A percentile compares a stretch with the other conserved stretches of the same genome.
phyloP scores from a whole-genome alignment of 2,797 vertebrate species.

The Silurus lanzhouensis region DNA sequence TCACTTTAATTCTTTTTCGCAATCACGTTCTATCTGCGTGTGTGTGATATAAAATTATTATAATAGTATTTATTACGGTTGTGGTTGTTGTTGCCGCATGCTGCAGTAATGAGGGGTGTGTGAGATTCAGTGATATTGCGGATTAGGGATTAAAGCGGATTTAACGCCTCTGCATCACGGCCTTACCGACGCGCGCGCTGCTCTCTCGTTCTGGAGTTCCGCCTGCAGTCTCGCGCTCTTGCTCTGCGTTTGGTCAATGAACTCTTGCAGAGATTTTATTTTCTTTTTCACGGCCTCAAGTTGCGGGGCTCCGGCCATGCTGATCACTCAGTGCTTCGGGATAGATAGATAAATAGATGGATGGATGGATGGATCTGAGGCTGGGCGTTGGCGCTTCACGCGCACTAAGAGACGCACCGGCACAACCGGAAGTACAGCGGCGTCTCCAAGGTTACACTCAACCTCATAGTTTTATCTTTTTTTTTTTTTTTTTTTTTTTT shows the following conservation, averaged over 20 bases:
- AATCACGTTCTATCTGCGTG: no score
- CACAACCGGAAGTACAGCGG: constrained; percentile 5
- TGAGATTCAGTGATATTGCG: constrained; percentile 55
- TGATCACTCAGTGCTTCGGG: constrained; percentile 36
- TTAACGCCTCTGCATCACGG: constrained; percentile 48
- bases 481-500: no score
- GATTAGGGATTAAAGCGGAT: constrained; percentile 61
- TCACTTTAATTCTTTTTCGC: no score
- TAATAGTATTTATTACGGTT: neutral
- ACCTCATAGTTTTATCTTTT: no score
- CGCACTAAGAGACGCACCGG: neutral
- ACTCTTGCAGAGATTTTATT: constrained; percentile 88
- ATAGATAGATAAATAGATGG: no score
- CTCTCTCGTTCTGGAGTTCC: constrained; percentile 85
- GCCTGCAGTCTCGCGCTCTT: constrained; percentile 82
- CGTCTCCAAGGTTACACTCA: neutral
- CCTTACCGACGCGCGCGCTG: constrained; percentile 85
- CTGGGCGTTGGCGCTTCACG: neutral
- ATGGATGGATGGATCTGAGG: neutral
- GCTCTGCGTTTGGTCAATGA: constrained; percentile 87
- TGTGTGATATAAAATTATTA: no score
- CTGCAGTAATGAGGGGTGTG: neutral
- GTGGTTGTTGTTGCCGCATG: neutral
- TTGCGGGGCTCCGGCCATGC: constrained; percentile 86
- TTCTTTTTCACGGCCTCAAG: constrained; percentile 92